Base-by-base conservation (phyloP, 2,797 vertebrate species). In the Botia almorhae region DNA sequence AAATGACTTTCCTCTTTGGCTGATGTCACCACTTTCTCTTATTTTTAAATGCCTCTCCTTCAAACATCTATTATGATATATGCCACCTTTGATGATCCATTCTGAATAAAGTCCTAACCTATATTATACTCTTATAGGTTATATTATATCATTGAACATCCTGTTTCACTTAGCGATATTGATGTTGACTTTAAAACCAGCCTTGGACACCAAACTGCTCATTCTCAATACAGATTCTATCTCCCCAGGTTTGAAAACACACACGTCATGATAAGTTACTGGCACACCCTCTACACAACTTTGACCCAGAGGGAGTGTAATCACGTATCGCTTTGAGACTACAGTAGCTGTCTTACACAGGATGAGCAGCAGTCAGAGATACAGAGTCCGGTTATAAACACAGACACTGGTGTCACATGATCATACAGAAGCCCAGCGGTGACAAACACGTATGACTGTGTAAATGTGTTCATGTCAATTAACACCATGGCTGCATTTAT, bases 401-500 rank as follows among this genome's bases (percentile, higher is more conserved):
- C 39, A 43, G 39, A 43, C 33, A 33, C 4, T 43, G 39, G 39
- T 43, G 39, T 33, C 3, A 33, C 3, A 33, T 33, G 33, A 2
- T 5, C 55, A 56, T 67, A 72, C 56, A 72, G 36, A 16, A 69
- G 46, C 46, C 10, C 46, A 72, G 48, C 21, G 46, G n/a, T 29
- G 67, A 50, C 43, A 53, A 64, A 80, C 21, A 36, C 64, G 17
- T 21, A 56, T 8, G n/a, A 7, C 16, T 43, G 19, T 53, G 4
- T 51, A n/a, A 53, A 36, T 23, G 19, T 60, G 16, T 33, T 33
- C 7, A 7, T 58, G 78, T 50, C 26, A 61, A 26, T 69, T 60
- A 74, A 51, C 69, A 58, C 21, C 39, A 36, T 14, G 16, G 61
- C 76, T 46, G 58, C 21, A 16, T 65, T 73, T n/a, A 51, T 63